Base-by-base conservation (phyloP, 2,888 invertebrate genomes). In the Eucera pruinosa region DNA sequence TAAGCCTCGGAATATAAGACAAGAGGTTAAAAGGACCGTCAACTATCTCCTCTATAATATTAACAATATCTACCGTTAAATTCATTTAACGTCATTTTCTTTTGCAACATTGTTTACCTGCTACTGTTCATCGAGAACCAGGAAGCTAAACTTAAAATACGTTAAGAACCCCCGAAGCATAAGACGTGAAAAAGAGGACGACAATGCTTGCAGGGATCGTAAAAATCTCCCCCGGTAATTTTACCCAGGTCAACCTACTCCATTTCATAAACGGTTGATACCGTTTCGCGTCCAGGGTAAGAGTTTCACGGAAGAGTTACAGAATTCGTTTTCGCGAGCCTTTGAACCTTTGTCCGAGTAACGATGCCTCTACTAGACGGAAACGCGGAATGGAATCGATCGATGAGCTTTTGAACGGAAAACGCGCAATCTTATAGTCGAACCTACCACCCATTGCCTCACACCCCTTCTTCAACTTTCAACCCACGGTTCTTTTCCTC, bases 281-380 rank as follows among this genome's bases (percentile, higher is more conserved):
- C 60, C 78, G 39, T 73, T 80, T 30, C 61, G 36, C 62, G 54
- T 48, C 54, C 50, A 50, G 64, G 61, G 61, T 60, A 33, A 65
- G 43, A 70, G 64, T 61, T 76, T 67, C 71, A 78, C 69, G 74
- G 71, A 67, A 72, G 78, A 72, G 74, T 78, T 78, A 65, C 69
- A 72, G 84, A 64, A 84, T 79, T 79, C 84, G 82, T 76, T 83
- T 79, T 66, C 65, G 43, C 69, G 47, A 52, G n/a, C 57, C 80
- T 82, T 75, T 83, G 66, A 78, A 66, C 72, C 62, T 82, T 84
- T 84, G 85, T 84, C 75, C 82, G 62, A 82, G 68, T 84, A 84
- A 84, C 80, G 85, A 84, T 60, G 69, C 52, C 68, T 71, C 70
- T 67, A 66, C 75, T 67, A 52, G 74, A 41, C 84, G 77, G 80